These are phyloP conservation scores for Batillaria attramentaria DNA, from an alignment of 1,140 invertebrate species.

Conservation along the genomic window DNA sequence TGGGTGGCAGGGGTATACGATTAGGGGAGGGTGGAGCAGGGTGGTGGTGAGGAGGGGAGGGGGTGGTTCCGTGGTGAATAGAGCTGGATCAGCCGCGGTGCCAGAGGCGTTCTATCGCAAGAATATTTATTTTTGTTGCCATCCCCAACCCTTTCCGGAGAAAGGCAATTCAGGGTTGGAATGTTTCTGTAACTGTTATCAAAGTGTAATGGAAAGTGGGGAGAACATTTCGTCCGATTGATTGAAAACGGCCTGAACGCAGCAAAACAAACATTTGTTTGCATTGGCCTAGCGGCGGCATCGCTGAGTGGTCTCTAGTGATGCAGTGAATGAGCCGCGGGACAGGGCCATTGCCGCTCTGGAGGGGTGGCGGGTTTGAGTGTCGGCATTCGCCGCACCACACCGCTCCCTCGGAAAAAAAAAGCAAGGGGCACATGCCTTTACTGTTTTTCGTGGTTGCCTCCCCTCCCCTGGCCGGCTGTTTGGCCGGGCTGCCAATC, in stretches of 20 bases:
- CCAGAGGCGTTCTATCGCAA: no score
- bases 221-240: not conserved
- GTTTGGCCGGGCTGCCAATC: slow-evolving; percentile 56
- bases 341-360: not conserved
- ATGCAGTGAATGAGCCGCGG: slow-evolving; percentile 23
- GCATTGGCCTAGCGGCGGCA: slow-evolving; percentile 23
- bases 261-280: not conserved
- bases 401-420: not conserved
- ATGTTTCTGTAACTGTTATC: no score
- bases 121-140: no score
- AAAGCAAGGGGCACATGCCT: not conserved
- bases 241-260: not conserved
- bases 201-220: no score
- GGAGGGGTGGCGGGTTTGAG: not conserved
- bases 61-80: no score
- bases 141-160: not conserved
- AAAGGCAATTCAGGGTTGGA: no score
- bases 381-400: slow-evolving; percentile 15
- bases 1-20: no score
- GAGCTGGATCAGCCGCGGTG: no score
- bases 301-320: slow-evolving; percentile 14
- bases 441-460: slow-evolving; percentile 21
- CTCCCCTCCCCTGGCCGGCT: slow-evolving; percentile 8
- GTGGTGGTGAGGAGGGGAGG: no score
- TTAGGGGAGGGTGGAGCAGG: no score